Evolutionary conservation across 2,888 invertebrate species (phyloP), one percentile per base, ranked within the genome.

Genomic region (Notocelia uddmanniana): DNA sequence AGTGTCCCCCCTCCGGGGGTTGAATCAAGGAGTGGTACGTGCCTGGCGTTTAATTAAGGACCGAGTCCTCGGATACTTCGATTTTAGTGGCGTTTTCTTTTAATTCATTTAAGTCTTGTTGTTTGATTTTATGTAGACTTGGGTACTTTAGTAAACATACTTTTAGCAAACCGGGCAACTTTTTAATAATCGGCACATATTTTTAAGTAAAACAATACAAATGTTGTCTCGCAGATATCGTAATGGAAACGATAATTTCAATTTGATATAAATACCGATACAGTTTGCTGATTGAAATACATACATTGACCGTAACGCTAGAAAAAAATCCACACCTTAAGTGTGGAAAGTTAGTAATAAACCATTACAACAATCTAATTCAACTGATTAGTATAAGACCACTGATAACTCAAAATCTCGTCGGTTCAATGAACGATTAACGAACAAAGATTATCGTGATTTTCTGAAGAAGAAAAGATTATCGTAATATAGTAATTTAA

Each of bases 11-110:
- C 85, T 83, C 82, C 83, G 88, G 91, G 87, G 89, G 89, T 89
- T 92, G 93, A 93, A 93, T 93, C 92, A 93, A 93, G 93, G 92
- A 93, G 91, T 86, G 88, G 83, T 92, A 93, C 93, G 93, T 93
- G 93, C 90, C 83, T 82, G 80, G 93, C 88, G 90, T 93, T 93
- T 93, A 93, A 93, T 93, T 93, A 93, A 93, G 90, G 92, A 89
- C 89, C 87, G 81, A 87, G 88, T 83, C 86, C 88, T 85, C 83
- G 85, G 87, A 90, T 90, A 85, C 91, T 92, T 92, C 92, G 92
- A 92, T 92, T 92, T 92, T 89, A 92, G 90, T 88, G 85, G 87
- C 87, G 85, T 89, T 89, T 89, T 87, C 89, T 91, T 92, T 91
- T 87, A 89, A 90, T 90, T 82, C 80, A 78, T 80, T 79, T 78